Evolutionary conservation across 1,140 invertebrate species (phyloP).

Genomic region (Wasmannia auropunctata): DNA sequence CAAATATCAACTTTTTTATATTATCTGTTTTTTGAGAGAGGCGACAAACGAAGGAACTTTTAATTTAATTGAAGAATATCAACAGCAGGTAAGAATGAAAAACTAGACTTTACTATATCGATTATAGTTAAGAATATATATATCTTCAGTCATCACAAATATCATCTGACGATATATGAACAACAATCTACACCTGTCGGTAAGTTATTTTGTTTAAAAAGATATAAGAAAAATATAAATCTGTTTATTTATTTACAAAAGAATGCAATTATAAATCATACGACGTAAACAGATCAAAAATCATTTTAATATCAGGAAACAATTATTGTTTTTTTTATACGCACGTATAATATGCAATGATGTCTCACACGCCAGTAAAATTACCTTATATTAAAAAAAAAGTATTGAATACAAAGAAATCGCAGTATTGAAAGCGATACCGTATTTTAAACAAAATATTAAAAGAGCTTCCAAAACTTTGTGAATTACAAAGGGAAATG

Average conservation of each 20-base stretch:
- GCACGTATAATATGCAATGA: not conserved
- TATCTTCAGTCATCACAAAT: not conserved
- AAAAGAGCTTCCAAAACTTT: not conserved
- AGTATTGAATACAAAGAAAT: not conserved
- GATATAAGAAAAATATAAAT: not conserved
- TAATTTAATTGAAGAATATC: not conserved
- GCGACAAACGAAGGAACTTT: not conserved
- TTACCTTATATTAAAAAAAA: not conserved
- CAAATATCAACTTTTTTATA: not conserved
- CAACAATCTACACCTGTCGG: not conserved
- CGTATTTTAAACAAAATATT: not conserved
- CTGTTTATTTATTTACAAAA: not conserved
- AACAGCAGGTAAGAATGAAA: not conserved
- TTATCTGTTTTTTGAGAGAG: not conserved
- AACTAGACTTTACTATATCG: not conserved
- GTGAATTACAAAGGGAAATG: not conserved
- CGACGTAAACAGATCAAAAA: not conserved
- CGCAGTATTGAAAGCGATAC: no score
- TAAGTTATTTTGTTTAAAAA: not conserved
- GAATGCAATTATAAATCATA: not conserved
- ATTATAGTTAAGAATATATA: not conserved
- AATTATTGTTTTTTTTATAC: not conserved
- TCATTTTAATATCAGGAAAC: not conserved
- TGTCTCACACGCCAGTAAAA: not conserved
- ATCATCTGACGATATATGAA: not conserved